phyloP scores from a whole-genome alignment of 35 echinoderm and acorn worm species.

The Anneissia japonica region DNA sequence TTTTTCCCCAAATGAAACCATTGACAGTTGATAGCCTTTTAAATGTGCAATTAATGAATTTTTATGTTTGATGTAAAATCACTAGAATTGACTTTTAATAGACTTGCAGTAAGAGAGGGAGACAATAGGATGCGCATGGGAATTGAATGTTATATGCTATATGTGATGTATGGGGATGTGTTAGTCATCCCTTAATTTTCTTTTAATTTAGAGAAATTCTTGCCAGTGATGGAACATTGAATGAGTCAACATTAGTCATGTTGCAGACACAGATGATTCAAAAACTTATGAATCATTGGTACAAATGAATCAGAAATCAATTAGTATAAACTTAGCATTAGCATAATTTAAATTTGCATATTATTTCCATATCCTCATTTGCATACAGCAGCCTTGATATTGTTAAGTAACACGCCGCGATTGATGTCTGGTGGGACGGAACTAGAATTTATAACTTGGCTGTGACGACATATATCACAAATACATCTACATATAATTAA shows the following conservation, averaged over 20 bases:
- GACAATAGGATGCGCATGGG: too few species aligned
- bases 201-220: background rate
- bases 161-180: background rate
- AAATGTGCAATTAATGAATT: too few species aligned
- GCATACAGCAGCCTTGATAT: background rate
- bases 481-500: background rate
- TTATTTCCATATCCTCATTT: background rate
- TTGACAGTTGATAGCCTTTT: too few species aligned
- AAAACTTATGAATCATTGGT: background rate
- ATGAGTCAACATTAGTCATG: background rate
- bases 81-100: too few species aligned
- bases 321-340: background rate
- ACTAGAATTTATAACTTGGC: background rate
- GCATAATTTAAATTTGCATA: background rate
- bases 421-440: background rate
- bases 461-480: background rate
- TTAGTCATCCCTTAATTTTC: background rate
- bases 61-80: too few species aligned
- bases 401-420: background rate
- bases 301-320: background rate
- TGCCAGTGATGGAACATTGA: background rate
- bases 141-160: background rate
- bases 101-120: too few species aligned
- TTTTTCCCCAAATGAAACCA: too few species aligned
- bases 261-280: background rate